Conservation (phyloP, 2,797 vertebrate species). For the Acanthurus lineatus region DNA sequence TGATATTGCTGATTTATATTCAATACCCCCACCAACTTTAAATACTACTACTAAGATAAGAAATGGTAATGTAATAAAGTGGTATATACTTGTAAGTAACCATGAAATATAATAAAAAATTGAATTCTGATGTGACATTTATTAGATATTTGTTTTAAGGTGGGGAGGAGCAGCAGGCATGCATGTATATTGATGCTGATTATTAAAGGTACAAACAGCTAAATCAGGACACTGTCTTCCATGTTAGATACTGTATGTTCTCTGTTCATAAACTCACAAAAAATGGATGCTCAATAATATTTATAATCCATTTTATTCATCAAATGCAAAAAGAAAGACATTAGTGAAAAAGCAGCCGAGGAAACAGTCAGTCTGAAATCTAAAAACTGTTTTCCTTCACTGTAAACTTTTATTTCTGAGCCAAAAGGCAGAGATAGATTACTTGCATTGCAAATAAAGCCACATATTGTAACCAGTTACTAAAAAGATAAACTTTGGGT, state of each 20-base stretch:
- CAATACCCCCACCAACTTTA: not conserved
- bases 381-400: conserved; percentile 20
- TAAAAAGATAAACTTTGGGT: conserved; percentile 37
- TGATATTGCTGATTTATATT: too few relatives aligned
- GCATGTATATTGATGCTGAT: not conserved
- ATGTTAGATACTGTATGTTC: not conserved
- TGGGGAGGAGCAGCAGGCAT: not conserved
- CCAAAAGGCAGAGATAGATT: conserved; percentile 51
- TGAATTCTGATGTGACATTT: not conserved
- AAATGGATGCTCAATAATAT: not conserved
- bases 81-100: too few relatives aligned
- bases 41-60: not conserved
- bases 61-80: not conserved
- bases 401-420: conserved; percentile 68
- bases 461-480: conserved; percentile 55
- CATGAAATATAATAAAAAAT: not conserved
- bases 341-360: conserved; percentile 17
- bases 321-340: conserved; percentile 19
- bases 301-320: conserved; percentile 42
- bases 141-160: conserved; percentile 63
- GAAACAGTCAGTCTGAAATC: conserved; percentile 17
- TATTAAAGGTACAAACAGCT: conserved; percentile 13
- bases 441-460: conserved; percentile 61
- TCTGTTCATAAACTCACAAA: not conserved
- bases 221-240: not conserved